These are phyloP conservation scores for Rhagophthalmus giganteus DNA, from an alignment of 2,888 invertebrate genomes.

Conservation along the genomic window DNA sequence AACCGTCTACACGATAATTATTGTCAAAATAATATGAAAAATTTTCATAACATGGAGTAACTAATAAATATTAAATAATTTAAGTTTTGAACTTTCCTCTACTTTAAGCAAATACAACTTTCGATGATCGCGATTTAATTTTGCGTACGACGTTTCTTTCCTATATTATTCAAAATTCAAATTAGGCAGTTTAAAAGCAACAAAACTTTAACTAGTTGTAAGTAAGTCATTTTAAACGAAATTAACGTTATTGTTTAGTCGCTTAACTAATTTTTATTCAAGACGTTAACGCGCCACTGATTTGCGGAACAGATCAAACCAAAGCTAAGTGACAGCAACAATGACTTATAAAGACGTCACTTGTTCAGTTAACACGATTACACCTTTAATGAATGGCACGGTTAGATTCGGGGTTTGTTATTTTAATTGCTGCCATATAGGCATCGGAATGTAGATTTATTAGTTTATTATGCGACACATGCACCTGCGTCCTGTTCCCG, in stretches of 20 bases:
- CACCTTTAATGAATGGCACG: constrained; percentile 16
- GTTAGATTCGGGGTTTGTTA: constrained; percentile 23
- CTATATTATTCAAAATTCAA: too few relatives aligned
- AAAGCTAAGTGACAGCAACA: background rate
- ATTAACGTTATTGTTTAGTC: background rate
- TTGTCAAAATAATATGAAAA: too few relatives aligned
- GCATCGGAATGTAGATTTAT: constrained; percentile 30
- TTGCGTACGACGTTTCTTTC: too few relatives aligned
- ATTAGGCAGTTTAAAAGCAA: background rate
- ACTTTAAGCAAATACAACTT: too few relatives aligned
- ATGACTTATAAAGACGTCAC: background rate
- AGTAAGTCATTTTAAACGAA: background rate
- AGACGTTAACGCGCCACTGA: too few relatives aligned
- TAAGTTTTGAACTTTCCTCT: too few relatives aligned
- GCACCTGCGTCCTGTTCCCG: constrained; percentile 25
- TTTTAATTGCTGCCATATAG: constrained; percentile 28
- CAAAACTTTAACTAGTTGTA: background rate
- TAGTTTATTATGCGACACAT: constrained; percentile 23
- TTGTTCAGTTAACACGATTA: background rate
- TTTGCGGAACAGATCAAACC: background rate
- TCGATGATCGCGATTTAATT: too few relatives aligned
- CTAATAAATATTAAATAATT: too few relatives aligned
- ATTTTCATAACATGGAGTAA: too few relatives aligned
- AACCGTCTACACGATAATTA: too few relatives aligned
- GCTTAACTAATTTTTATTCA: too few relatives aligned